Conservation (phyloP, 92 coral and sea anemone species). For the Porites divaricata region DNA sequence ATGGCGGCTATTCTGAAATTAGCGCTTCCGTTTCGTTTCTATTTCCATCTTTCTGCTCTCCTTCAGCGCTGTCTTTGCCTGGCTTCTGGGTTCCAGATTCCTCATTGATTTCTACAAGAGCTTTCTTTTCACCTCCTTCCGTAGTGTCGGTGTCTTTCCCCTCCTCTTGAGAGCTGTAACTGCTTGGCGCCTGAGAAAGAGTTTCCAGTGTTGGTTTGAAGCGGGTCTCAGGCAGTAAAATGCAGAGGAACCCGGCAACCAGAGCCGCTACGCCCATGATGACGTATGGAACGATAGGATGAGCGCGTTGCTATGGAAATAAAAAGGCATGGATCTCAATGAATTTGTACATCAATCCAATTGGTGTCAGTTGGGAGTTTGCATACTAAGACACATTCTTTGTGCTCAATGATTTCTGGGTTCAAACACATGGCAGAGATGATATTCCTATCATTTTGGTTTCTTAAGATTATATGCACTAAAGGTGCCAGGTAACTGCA, state of each 20-base stretch:
- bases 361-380: neutral
- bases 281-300: slow-evolving; percentile 61
- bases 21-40: neutral
- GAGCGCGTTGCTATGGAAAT: slow-evolving; percentile 43
- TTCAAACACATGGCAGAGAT: neutral
- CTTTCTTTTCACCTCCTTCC: slow-evolving; percentile 11
- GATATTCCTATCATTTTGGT: neutral
- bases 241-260: slow-evolving; percentile 60
- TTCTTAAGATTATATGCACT: neutral
- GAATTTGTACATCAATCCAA: neutral
- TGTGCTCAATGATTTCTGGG: neutral
- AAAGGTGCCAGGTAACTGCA: neutral
- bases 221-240: slow-evolving; percentile 65
- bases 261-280: slow-evolving; percentile 59
- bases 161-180: neutral
- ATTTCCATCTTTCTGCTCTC: neutral
- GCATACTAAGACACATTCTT: neutral
- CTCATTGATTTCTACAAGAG: neutral
- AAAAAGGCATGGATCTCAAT: neutral
- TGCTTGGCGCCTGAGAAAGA: slow-evolving; percentile 1
- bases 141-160: neutral
- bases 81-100: neutral
- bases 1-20: neutral
- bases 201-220: slow-evolving; percentile 59
- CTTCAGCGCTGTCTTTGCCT: neutral